Conservation (phyloP, 2,888 invertebrate species). For the Pelosia muscerda region DNA sequence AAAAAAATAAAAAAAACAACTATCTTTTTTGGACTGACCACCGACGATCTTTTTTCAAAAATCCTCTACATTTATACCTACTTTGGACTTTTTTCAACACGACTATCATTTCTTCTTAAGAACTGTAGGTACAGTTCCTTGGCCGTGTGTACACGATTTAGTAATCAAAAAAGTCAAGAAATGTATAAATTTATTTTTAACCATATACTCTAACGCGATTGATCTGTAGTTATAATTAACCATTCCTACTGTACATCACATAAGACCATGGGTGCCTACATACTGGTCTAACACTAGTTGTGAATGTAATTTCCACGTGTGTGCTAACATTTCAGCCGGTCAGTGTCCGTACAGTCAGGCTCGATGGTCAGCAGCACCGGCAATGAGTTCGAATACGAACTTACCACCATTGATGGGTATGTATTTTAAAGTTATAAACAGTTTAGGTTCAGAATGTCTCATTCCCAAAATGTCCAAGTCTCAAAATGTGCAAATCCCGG, state of each 20-base stretch:
- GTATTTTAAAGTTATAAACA: background rate
- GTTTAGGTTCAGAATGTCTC: too few relatives aligned
- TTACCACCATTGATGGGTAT: slow-evolving; percentile 23
- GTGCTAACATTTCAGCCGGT: slow-evolving; percentile 11
- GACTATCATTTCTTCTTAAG: too few relatives aligned
- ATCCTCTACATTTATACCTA: too few relatives aligned
- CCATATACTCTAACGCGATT: background rate
- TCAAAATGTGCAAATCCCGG: too few relatives aligned
- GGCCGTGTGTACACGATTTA: too few relatives aligned
- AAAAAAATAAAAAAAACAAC: too few relatives aligned
- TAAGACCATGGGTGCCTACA: background rate
- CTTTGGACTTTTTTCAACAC: too few relatives aligned
- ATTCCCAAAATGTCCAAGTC: too few relatives aligned
- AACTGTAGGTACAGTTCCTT: too few relatives aligned
- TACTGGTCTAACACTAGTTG: background rate
- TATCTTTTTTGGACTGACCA: too few relatives aligned
- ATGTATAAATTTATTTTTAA: background rate
- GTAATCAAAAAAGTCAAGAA: too few relatives aligned
- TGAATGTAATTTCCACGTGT: background rate
- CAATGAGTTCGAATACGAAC: slow-evolving; percentile 11
- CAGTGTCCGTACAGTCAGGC: background rate
- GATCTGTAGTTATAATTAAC: background rate
- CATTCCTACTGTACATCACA: background rate
- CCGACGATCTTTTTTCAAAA: too few relatives aligned
- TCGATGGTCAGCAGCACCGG: slow-evolving; percentile 13